Conservation (phyloP, 2,797 vertebrate genomes). For the Oryzias dopingdopingensis region DNA sequence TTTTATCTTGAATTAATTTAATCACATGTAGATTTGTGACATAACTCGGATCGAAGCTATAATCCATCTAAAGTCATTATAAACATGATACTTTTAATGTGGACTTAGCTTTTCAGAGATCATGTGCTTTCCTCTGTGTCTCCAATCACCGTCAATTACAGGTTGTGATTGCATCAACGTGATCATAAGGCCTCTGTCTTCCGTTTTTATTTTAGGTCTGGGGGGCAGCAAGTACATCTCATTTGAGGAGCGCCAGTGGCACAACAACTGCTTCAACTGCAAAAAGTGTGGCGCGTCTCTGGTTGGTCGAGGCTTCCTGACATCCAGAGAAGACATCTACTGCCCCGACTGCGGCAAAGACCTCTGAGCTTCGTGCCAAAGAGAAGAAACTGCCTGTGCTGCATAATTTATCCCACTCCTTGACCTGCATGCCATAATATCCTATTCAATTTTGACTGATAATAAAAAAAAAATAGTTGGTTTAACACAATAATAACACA, state of each 20-base stretch:
- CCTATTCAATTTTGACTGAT: neutral
- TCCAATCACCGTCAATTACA: slow-evolving; percentile 40
- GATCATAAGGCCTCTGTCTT: slow-evolving; percentile 35
- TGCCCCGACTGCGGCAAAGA: slow-evolving; percentile 92
- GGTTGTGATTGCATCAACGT: slow-evolving; percentile 45
- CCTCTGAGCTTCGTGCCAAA: slow-evolving; percentile 69
- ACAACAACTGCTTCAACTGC: slow-evolving; percentile 95
- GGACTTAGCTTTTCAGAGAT: neutral
- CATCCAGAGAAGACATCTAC: slow-evolving; percentile 87
- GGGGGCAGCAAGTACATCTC: slow-evolving; percentile 96
- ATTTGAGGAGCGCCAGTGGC: slow-evolving; percentile 97
- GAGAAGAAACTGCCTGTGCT: neutral
- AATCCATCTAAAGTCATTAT: neutral
- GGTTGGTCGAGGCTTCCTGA: slow-evolving; percentile 94
- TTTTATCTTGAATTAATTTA: neutral
- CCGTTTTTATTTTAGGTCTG: slow-evolving; percentile 77
- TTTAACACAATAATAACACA: too few relatives aligned
- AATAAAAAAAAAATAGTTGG: too few relatives aligned
- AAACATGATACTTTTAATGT: slow-evolving; percentile 5
- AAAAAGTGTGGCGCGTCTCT: slow-evolving; percentile 88
- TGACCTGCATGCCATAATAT: slow-evolving; percentile 3
- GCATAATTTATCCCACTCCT: slow-evolving; percentile 2
- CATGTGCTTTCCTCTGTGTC: slow-evolving; percentile 20
- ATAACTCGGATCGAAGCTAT: neutral
- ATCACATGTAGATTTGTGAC: neutral